These are phyloP conservation scores for Oscarella lobularis DNA, from an alignment of 37 sponge, comb jelly and placozoan species.

Conservation along the genomic window DNA sequence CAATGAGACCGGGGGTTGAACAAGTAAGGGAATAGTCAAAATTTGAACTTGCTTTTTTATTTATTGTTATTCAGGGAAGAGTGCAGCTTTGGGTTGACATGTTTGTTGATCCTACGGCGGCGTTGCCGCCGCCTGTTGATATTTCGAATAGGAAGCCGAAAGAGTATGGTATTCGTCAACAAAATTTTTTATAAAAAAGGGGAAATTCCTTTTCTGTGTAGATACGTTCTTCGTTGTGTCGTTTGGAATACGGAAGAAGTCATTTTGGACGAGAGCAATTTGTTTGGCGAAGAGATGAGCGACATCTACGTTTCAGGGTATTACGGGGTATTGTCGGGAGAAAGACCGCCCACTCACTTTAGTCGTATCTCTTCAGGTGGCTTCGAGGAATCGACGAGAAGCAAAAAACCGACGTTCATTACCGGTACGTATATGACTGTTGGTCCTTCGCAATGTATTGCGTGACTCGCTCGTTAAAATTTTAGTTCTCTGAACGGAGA, in stretches of 20 bases:
- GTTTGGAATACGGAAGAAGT: slow-evolving; percentile 92
- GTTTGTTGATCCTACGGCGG: slow-evolving; percentile 50
- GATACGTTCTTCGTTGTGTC: slow-evolving; percentile 56
- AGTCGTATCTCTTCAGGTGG: slow-evolving; percentile 59
- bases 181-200: neutral
- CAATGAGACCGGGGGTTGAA: slow-evolving; percentile 62
- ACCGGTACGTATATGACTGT: too few relatives aligned
- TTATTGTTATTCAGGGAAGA: too few relatives aligned
- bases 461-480: too few relatives aligned
- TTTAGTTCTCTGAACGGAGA: slow-evolving; percentile 97
- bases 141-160: slow-evolving; percentile 76
- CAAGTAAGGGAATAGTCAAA: too few relatives aligned
- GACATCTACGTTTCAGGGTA: slow-evolving; percentile 98
- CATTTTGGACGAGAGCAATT: slow-evolving; percentile 67
- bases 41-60: too few relatives aligned
- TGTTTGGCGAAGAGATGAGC: slow-evolving; percentile 89
- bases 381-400: slow-evolving; percentile 87
- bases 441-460: too few relatives aligned
- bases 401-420: slow-evolving; percentile 98
- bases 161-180: slow-evolving; percentile 22
- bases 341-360: too few relatives aligned
- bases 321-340: neutral
- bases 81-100: slow-evolving; percentile 98
- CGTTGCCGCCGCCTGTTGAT: slow-evolving; percentile 48
- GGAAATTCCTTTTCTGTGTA: neutral